Evolutionary conservation across 1,140 invertebrate species (phyloP).

Genomic region (Olivierus martensii): DNA sequence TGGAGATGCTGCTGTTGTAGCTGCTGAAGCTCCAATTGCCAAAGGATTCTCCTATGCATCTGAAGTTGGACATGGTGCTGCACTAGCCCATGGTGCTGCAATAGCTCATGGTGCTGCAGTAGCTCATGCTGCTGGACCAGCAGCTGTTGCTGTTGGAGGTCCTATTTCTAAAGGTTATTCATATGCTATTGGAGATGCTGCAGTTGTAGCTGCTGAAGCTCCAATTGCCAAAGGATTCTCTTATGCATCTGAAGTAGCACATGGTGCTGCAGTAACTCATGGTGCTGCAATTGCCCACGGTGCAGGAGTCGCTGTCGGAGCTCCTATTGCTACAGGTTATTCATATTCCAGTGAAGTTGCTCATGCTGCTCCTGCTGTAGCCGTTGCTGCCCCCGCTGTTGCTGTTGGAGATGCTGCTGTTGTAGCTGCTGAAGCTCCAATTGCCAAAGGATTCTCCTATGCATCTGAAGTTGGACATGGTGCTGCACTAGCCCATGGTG

Average conservation of each 20-base stretch:
- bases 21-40: neutral
- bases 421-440: no score
- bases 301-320: no score
- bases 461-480: constrained; percentile 5
- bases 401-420: no score
- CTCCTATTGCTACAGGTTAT: constrained; percentile 1
- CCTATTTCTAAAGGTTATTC: neutral
- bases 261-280: no score
- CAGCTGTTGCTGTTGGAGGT: neutral
- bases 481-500: no score
- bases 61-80: neutral
- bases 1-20: neutral
- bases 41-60: neutral
- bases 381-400: neutral
- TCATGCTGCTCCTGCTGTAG: neutral
- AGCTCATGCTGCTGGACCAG: neutral
- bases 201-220: neutral
- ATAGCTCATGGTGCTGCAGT: neutral
- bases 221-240: neutral
- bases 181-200: neutral
- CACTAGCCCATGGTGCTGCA: neutral
- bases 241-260: neutral
- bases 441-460: constrained; percentile 10
- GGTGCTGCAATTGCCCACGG: no score
- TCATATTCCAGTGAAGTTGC: constrained; percentile 5